Evolutionary conservation across 1,140 invertebrate genomes (phyloP).

Genomic region (Pollicipes pollicipes): DNA sequence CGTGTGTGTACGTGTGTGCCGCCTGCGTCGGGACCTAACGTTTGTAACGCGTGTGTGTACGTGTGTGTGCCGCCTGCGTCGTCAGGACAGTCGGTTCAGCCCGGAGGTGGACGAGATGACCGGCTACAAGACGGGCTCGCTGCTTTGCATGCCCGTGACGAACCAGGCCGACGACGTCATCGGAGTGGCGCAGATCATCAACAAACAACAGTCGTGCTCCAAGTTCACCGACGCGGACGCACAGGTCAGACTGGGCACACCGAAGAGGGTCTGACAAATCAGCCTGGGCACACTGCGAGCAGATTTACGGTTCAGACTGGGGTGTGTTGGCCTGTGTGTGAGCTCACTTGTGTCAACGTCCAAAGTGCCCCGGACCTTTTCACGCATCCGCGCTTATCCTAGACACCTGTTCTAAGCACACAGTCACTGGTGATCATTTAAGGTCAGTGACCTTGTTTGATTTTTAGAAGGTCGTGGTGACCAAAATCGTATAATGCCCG

Average conservation of each 20-base stretch:
- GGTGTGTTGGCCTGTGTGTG: conserved; percentile 7
- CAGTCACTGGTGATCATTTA: no score
- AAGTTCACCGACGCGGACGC: conserved; percentile 78
- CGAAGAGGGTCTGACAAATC: no score
- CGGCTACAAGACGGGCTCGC: conserved; percentile 76
- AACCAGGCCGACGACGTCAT: conserved; percentile 90
- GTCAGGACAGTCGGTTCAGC: conserved; percentile 66
- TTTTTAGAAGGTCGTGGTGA: no score
- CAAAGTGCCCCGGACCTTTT: no score
- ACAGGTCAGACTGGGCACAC: no score
- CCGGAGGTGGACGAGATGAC: conserved; percentile 75
- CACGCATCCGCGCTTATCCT: no score
- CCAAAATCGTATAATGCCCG: no score
- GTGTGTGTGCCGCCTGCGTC: conserved; percentile 1
- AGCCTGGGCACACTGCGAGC: neutral
- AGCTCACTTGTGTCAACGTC: no score
- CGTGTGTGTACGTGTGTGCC: conserved; percentile 7
- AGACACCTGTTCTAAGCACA: no score
- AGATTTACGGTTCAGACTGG: neutral
- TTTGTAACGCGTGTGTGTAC: conserved; percentile 11
- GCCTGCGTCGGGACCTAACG: no score
- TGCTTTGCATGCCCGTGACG: conserved; percentile 87
- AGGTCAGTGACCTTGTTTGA: no score
- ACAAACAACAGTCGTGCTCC: conserved; percentile 52
- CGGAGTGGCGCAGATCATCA: conserved; percentile 91